Evolutionary conservation across 2,113 vertebrate species (phyloP), one percentile per base, ranked within the genome.

Genomic region (Osmerus eperlanus): DNA sequence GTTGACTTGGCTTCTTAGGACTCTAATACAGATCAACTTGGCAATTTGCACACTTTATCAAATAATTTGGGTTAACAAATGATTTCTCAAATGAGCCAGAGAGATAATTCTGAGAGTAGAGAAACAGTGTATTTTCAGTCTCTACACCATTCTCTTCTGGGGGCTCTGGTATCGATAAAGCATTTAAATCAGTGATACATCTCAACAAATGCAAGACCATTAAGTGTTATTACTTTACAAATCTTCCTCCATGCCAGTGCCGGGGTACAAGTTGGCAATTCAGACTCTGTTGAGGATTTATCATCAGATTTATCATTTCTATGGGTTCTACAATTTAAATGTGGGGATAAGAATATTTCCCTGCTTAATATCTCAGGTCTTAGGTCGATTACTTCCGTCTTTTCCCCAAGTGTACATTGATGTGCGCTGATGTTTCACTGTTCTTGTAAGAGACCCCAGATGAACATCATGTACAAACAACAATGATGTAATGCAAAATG

Each of bases 31-130:
- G 75, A 77, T 72, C 78, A 66, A 52, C 79, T 83, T 82, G 71
- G 60, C 66, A 65, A 65, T 87, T 82, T 82, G 75, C 77, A 68
- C 71, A 75, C 74, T 63, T 53, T 81, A 84, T 84, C 78, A 52
- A 67, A 62, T 71, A 81, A 56, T 62, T 79, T 77, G 86, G 72
- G 73, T 75, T 64, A 83, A 84, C 76, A 75, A 63, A 75, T 56
- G 29, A 32, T 36, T 52, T 78, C 75, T 61, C 71, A 28, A 6
- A 55, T 82, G 77, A 65, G 77, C 67, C 76, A 66, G 76, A 25
- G 21, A 71, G 81, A 82, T 80, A 77, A 68, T 87, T 89, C 68
- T 70, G 64, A 64, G 32, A 29, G 21, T 21, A 32, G 41, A 32
- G 62, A 66, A 58, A 7, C 41, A 2, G 41, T 68, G 32, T 72